Evolutionary conservation across 2,888 invertebrate species (phyloP), one percentile per base, ranked within the genome.

Genomic region (Diploptera punctata): DNA sequence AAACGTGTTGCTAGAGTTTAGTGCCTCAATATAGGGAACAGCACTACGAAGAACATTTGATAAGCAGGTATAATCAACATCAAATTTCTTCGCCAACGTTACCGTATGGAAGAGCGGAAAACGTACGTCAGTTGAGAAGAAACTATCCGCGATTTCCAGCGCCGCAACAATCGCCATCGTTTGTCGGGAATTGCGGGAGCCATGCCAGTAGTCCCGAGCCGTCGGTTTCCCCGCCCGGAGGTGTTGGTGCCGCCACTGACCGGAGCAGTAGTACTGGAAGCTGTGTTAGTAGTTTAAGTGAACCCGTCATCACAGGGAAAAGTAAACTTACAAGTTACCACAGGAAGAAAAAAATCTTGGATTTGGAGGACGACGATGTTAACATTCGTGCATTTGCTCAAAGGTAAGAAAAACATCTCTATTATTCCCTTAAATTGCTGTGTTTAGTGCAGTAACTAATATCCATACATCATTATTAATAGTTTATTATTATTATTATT

Each of bases 81-180:
- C 72, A 72, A 43, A 72, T 72, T n/a, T 67, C 70, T 1, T 44
- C 67, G 29, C 65, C 65, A n/a, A 26, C 67, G 43, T 26, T 29
- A 7, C 47, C 24, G 21, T 43, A 26, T 4, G n/a, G 24, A 24
- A 65, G 44, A 47, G 18, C 24, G 24, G 24, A 24, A 33, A 33
- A 33, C 10, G 33, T 10, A 16, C 57, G 24, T 2, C 57, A 29
- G 16, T 2, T 29, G 21, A 31, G 29, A 18, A 2, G 57, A 4
- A 57, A 16, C n/a, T 57, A 2, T n/a, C 19, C 43, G 21, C 43
- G 62, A 1, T 62, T 43, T 21, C 16, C 62, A 13, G 43, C 47
- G 18, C 44, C 65, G 44, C 62, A 21, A 21, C 62, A 24, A 13
- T 62, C 38, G 13, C n/a, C 62, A 16, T 24, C 57, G 10, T 57